Conservation (phyloP, 2,113 vertebrate species). For the Sorex fumeus region DNA sequence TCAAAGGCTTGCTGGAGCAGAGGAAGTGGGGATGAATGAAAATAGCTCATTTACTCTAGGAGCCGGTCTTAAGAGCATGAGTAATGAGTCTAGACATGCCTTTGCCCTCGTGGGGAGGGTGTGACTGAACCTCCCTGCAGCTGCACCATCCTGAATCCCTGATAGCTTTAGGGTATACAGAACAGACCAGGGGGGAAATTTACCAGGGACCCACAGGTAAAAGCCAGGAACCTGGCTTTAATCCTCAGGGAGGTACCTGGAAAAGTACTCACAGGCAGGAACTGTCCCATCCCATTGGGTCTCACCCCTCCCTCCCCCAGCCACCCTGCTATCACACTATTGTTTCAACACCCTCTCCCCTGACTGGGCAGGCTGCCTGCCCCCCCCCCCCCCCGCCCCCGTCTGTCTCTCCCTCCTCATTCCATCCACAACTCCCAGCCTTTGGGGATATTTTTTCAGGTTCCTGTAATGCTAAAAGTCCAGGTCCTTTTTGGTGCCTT, state of each 20-base stretch:
- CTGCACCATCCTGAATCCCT: neutral
- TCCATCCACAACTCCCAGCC: neutral
- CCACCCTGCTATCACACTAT: too few relatives aligned
- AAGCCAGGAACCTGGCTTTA: neutral
- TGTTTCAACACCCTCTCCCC: neutral
- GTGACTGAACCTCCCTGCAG: neutral
- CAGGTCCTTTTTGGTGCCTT: neutral
- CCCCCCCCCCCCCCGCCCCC: too few relatives aligned
- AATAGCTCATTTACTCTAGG: neutral
- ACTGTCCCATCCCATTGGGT: neutral
- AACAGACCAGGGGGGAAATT: neutral
- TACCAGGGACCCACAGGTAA: neutral
- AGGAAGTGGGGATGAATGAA: neutral
- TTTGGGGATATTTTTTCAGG: too few relatives aligned
- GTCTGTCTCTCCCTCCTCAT: too few relatives aligned
- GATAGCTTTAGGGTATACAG: neutral
- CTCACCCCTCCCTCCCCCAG: too few relatives aligned
- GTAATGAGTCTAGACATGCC: neutral
- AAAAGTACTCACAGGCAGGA: conserved; percentile 40
- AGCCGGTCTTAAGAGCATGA: conserved; percentile 35
- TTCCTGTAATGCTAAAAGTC: neutral
- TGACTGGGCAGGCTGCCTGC: neutral
- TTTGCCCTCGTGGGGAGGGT: neutral
- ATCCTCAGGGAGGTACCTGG: neutral
- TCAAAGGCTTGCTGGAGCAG: conserved; percentile 29